Conservation (phyloP, 2,113 vertebrate genomes). For the Sapayoa aenigma region DNA sequence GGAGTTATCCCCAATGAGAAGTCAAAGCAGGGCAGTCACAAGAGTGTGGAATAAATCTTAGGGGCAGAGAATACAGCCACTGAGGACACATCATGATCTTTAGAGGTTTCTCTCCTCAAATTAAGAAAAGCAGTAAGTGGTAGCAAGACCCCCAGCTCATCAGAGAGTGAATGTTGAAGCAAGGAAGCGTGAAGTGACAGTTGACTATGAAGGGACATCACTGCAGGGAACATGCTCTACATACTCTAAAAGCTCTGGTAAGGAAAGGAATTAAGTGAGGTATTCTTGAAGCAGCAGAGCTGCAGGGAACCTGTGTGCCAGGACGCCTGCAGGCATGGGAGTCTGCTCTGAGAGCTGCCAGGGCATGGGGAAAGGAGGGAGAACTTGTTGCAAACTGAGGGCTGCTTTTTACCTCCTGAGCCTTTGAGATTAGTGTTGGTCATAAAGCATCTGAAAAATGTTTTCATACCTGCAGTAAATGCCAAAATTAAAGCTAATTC, state of each 20-base stretch:
- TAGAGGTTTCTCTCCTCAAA: background rate
- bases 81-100: background rate
- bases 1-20: background rate
- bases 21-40: background rate
- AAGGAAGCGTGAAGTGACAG: background rate
- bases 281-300: background rate
- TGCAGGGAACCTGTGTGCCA: background rate
- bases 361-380: background rate
- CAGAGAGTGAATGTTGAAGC: background rate
- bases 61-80: background rate
- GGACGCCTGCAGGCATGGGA: accelerated
- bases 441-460: conserved; percentile 7
- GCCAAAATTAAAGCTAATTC: conserved; percentile 8
- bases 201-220: background rate
- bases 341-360: background rate
- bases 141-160: background rate
- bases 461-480: conserved; percentile 9
- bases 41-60: background rate
- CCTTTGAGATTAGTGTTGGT: background rate
- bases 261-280: background rate
- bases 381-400: background rate
- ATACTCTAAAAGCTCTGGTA: background rate
- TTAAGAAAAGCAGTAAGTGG: background rate
- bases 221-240: background rate
- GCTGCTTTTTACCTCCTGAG: background rate